These are phyloP conservation scores for Papilio dardanus DNA, from an alignment of 1,140 invertebrate species.

Conservation along the genomic window DNA sequence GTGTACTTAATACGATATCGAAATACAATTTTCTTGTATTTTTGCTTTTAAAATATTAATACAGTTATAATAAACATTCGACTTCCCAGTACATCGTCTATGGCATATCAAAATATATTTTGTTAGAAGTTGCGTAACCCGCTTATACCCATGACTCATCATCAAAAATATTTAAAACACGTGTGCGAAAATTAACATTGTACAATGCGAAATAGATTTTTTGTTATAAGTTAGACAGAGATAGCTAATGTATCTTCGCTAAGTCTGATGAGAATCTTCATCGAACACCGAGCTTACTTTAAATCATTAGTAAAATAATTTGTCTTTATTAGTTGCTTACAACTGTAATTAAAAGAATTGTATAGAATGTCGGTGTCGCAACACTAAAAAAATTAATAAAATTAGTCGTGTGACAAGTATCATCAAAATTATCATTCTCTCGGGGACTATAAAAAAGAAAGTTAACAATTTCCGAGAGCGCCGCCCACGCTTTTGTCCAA, in stretches of 20 bases:
- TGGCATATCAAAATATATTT: slow-evolving; percentile 49
- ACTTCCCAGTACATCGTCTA: slow-evolving; percentile 4
- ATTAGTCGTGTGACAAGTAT: slow-evolving; percentile 26
- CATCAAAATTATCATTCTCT: slow-evolving; percentile 64
- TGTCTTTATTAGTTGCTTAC: not conserved
- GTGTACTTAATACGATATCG: too few relatives aligned
- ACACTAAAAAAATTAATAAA: slow-evolving; percentile 24
- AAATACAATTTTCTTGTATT: not conserved
- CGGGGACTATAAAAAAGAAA: slow-evolving; percentile 76
- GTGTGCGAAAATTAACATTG: slow-evolving; percentile 31
- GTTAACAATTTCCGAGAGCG: slow-evolving; percentile 65
- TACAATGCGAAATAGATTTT: slow-evolving; percentile 26
- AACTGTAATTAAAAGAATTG: not conserved
- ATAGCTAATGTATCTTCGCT: not conserved
- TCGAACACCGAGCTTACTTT: not conserved
- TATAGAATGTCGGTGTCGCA: not conserved
- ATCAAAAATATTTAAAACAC: slow-evolving; percentile 62
- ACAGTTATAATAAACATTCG: slow-evolving; percentile 5
- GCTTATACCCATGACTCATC: slow-evolving; percentile 63
- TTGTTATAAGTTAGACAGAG: not conserved
- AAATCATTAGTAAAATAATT: not conserved
- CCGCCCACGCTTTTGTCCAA: slow-evolving; percentile 62
- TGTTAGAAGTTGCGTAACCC: slow-evolving; percentile 72
- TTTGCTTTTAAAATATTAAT: not conserved
- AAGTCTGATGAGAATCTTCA: not conserved